Evolutionary conservation across 2,797 vertebrate genomes (phyloP), one percentile per base, ranked within the genome.

Genomic region (Pantherophis vulpinus): DNA sequence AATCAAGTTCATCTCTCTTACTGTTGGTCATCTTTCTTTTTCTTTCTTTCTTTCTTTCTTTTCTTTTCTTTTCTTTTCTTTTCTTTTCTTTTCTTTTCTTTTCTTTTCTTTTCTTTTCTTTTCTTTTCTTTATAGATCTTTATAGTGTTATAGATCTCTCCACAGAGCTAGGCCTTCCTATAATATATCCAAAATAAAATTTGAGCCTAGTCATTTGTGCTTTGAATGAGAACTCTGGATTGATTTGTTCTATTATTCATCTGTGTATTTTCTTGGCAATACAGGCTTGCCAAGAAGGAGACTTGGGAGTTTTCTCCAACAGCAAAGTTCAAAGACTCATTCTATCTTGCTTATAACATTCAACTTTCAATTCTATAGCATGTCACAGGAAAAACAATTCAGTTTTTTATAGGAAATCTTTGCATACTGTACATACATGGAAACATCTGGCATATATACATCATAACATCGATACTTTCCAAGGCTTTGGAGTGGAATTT

Each of bases 41-140:
- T 4, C 63, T 14, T 66, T 5, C 63, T 37, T 74, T 2, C 66
- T 74, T 74, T 2, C 66, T 74, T 37, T 3, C 63, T 66, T 66
- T 2, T n/a, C n/a, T n/a, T n/a, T n/a, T n/a, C n/a, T n/a, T 1
- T 9, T 27, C 4, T 3, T 3, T 61, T 61, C 1, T 2, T 6
- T 70, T 1, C 66, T 6, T 47, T 47, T 1, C 12, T 29, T 14
- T 14, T 4, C 63, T n/a, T 6, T 12, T 5, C 63, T 37, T 74
- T 18, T 10, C 18, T 42, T 79, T 79, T 18, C 37, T 8, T 6
- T 70, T 1, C 66, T 14, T 47, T 47, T 1, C 29, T 29, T n/a
- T 14, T 10, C 63, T n/a, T 7, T 13, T 2, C 66, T 37, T 74
- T 18, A 51, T 51, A 51, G 47, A 51, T 23, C 18, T 42, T 79